Evolutionary conservation across 2,113 vertebrate genomes (phyloP).

Genomic region (Naja naja): DNA sequence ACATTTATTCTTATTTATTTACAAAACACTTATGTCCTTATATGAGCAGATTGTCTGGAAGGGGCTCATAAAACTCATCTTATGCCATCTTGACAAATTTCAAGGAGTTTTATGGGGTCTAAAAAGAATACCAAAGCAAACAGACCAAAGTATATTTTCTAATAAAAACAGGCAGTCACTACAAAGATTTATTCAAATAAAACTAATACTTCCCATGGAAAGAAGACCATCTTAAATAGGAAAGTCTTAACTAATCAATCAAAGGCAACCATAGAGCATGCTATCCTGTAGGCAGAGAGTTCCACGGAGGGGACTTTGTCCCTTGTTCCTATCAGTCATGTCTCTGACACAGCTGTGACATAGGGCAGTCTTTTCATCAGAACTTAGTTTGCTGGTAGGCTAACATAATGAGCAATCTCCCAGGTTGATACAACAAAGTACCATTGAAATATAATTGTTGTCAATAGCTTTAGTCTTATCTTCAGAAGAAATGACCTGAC

Average conservation of each 20-base stretch:
- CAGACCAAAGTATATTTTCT: neutral
- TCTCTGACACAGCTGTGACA: neutral
- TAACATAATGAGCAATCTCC: neutral
- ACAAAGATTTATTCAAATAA: neutral
- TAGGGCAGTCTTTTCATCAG: neutral
- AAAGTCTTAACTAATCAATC: neutral
- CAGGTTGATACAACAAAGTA: neutral
- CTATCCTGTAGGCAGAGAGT: neutral
- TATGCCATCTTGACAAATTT: neutral
- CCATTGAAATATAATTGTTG: neutral
- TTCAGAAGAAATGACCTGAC: neutral
- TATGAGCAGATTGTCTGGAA: neutral
- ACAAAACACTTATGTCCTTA: neutral
- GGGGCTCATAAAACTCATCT: neutral
- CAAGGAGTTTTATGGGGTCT: neutral
- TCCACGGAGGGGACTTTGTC: neutral
- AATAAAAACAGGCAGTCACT: neutral
- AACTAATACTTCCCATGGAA: neutral
- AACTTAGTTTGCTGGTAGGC: neutral
- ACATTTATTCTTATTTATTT: neutral
- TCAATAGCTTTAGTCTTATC: neutral
- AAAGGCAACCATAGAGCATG: neutral
- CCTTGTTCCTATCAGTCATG: neutral
- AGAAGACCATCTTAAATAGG: neutral
- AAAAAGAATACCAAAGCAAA: neutral